Conservation (phyloP, 2,797 vertebrate genomes). For the Pseudomugil gertrudae region DNA sequence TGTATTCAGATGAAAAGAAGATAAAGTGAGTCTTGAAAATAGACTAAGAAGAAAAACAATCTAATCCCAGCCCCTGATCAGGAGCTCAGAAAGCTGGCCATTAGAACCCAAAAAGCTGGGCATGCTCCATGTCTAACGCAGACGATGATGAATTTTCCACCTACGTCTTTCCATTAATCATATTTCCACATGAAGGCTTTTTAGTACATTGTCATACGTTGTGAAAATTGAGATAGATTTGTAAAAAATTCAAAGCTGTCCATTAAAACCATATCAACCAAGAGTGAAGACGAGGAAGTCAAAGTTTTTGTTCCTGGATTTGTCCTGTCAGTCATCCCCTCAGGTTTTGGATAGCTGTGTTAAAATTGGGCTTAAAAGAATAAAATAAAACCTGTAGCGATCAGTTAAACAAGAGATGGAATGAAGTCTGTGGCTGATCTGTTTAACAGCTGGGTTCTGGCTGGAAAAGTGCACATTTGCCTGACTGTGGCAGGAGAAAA, state of each 20-base stretch:
- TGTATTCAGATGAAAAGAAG: too few species aligned
- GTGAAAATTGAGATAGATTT: slow-evolving; percentile 7
- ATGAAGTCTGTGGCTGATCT: slow-evolving; percentile 8
- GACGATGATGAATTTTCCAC: slow-evolving; percentile 1
- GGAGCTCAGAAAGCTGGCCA: neutral
- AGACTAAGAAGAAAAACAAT: too few species aligned
- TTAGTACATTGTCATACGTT: slow-evolving; percentile 19
- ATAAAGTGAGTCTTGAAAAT: too few species aligned
- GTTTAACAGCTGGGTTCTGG: slow-evolving; percentile 13
- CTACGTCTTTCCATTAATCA: neutral
- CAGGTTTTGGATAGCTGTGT: neutral
- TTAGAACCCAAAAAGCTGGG: neutral
- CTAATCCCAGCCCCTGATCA: too few species aligned
- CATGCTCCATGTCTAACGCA: neutral
- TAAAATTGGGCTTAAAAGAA: slow-evolving; percentile 6
- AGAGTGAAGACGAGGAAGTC: neutral
- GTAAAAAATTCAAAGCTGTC: slow-evolving; percentile 12
- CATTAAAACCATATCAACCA: neutral
- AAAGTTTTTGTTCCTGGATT: slow-evolving; percentile 15
- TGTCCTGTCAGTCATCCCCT: neutral
- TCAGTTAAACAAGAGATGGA: slow-evolving; percentile 29
- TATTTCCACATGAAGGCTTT: neutral
- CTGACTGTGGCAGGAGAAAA: slow-evolving; percentile 10
- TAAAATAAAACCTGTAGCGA: neutral
- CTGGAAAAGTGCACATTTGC: slow-evolving; percentile 21